These are phyloP conservation scores for Pseudomyrmex gracilis DNA, from an alignment of 1,140 invertebrate genomes.

Conservation along the genomic window DNA sequence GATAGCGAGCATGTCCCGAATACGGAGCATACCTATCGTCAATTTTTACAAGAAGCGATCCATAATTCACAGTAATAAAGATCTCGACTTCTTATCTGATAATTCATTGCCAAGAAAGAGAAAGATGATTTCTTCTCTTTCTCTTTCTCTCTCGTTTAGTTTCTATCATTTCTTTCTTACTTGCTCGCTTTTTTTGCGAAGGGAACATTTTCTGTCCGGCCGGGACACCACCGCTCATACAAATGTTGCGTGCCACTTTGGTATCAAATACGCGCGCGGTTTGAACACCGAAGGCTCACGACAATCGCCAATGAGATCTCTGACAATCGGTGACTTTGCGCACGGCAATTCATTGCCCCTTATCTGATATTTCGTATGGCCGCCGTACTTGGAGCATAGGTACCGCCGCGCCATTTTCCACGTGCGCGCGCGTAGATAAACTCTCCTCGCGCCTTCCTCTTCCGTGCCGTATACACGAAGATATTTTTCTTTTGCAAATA, in stretches of 20 bases:
- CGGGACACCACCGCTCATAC: slow-evolving; percentile 17
- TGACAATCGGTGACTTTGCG: slow-evolving; percentile 72
- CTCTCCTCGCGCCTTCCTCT: slow-evolving; percentile 53
- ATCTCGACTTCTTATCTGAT: slow-evolving; percentile 69
- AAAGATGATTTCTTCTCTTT: slow-evolving; percentile 20
- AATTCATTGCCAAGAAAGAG: slow-evolving; percentile 24
- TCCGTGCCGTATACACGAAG: slow-evolving; percentile 17
- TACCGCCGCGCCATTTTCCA: slow-evolving; percentile 54
- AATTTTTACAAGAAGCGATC: slow-evolving; percentile 66
- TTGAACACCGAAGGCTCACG: slow-evolving; percentile 64
- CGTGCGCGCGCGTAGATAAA: slow-evolving; percentile 62
- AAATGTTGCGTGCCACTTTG: slow-evolving; percentile 61
- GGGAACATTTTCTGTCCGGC: slow-evolving; percentile 6
- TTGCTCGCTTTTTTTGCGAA: slow-evolving; percentile 54
- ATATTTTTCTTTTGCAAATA: slow-evolving; percentile 16
- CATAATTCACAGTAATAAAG: slow-evolving; percentile 71
- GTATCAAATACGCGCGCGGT: slow-evolving; percentile 65
- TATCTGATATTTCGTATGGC: slow-evolving; percentile 67
- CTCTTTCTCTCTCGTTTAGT: not conserved
- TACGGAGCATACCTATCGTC: slow-evolving; percentile 61
- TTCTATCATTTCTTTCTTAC: not conserved
- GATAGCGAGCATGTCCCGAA: slow-evolving; percentile 48
- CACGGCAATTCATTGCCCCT: slow-evolving; percentile 69
- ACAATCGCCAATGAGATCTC: slow-evolving; percentile 72
- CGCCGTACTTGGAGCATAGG: slow-evolving; percentile 37